Base-by-base conservation (phyloP, 2,797 vertebrate species). In the Choloepus didactylus region DNA sequence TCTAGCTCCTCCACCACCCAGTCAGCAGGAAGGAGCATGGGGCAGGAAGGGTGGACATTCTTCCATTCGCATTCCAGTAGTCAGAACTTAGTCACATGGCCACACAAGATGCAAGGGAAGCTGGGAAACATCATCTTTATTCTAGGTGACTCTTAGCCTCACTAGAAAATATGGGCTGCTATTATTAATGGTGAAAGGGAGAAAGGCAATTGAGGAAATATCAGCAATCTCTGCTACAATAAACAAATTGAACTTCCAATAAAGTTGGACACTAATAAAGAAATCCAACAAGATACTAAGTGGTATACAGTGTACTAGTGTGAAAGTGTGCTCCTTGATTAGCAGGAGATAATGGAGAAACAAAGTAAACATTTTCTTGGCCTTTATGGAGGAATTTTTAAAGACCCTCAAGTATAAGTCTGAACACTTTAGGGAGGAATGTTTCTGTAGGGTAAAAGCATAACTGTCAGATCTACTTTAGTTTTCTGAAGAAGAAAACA, bases 401-500 rank as follows among this genome's bases (percentile, higher is more conserved):
- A 77, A 35, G 49, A 69, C 23, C 84, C 19, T 89, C 66, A 59
- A 9, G 31, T 87, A 5, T 41, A 12, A 83, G 38, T 77, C 79
- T 82, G 44, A 95, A 93, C 49, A 59, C 5, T 91, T 75, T 46
- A 72, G 69, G 64, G 67, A 85, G 25, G 41, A 67, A 31, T 19
- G 60, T 89, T 73, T 87, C 84, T 84, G 2, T 51, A 87, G 44
- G 12, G 25, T 87, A 67, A 81, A 89, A 94, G 25, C 38, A n/a
- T 35, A 90, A 19, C 89, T 89, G 8, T 93, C 49, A 41, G 38
- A 86, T 70, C 81, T 51, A 38, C 62, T 96, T 89, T 69, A n/a
- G 18, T 85, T 96, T 79, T 81, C 83, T 90, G 49, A 85, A 35
- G 62, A 62, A 91, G 54, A 94, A 46, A 90, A 51, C 27, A 90